Conservation (phyloP, 1,140 invertebrate species). For the Temnothorax curvispinosus region DNA sequence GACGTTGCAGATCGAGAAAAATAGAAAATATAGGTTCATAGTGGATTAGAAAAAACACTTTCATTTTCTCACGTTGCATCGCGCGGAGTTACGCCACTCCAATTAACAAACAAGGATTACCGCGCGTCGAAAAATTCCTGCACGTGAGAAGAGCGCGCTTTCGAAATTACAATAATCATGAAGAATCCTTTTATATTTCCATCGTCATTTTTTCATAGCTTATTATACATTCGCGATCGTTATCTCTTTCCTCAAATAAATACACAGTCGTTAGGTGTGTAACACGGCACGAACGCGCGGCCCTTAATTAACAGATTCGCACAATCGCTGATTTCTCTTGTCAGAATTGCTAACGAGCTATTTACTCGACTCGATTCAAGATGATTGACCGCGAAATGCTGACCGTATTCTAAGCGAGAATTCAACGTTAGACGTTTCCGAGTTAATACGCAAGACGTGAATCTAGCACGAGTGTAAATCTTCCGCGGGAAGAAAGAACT, state of each 20-base stretch:
- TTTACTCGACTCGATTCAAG: slow-evolving; percentile 11
- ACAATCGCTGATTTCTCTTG: slow-evolving; percentile 58
- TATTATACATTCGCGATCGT: slow-evolving; percentile 17
- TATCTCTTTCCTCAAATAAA: slow-evolving; percentile 54
- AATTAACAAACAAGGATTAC: slow-evolving; percentile 61
- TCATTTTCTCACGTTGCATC: slow-evolving; percentile 68
- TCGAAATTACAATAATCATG: slow-evolving; percentile 34
- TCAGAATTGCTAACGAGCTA: slow-evolving; percentile 50
- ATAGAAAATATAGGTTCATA: not conserved
- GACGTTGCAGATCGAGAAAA: not conserved
- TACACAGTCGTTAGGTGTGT: slow-evolving; percentile 23
- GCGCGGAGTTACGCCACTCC: slow-evolving; percentile 33
- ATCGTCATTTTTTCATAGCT: not conserved
- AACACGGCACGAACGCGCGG: slow-evolving; percentile 4
- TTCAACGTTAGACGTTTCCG: not conserved
- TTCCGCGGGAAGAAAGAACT: slow-evolving; percentile 71
- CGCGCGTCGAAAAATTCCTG: slow-evolving; percentile 64
- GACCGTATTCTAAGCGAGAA: not conserved
- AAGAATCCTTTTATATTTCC: slow-evolving; percentile 32
- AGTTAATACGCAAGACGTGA: not conserved
- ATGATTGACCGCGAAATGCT: slow-evolving; percentile 24
- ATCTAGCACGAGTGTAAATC: slow-evolving; percentile 65
- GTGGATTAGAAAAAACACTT: slow-evolving; percentile 52
- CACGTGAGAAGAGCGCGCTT: slow-evolving; percentile 63
- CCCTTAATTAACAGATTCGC: slow-evolving; percentile 55